Percentiles rank a stretch among this genome's conserved stretches.
phyloP scores from a whole-genome alignment of 1,140 invertebrate species.

The Calephelis virginiensis region DNA sequence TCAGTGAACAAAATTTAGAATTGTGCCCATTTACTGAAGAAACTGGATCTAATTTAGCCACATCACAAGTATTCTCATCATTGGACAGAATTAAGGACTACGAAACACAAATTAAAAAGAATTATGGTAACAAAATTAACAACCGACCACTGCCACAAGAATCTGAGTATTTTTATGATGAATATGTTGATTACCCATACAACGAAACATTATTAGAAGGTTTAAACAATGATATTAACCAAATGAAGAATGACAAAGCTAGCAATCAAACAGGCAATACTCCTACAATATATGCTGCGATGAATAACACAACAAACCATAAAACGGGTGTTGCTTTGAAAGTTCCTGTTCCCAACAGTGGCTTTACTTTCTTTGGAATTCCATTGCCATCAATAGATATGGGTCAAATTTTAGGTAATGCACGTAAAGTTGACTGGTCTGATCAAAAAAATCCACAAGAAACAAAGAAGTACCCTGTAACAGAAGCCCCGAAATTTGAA shows the following conservation, averaged over 20 bases:
- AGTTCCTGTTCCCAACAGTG: slow-evolving; percentile 60
- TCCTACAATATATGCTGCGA: slow-evolving; percentile 83
- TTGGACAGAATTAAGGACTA: slow-evolving; percentile 77
- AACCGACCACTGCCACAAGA: slow-evolving; percentile 82
- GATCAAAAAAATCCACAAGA: slow-evolving; percentile 56
- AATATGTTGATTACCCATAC: slow-evolving; percentile 86
- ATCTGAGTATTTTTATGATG: slow-evolving; percentile 89
- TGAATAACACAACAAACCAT: slow-evolving; percentile 76
- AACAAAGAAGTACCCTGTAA: slow-evolving; percentile 67
- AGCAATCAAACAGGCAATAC: slow-evolving; percentile 79
- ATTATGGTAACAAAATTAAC: slow-evolving; percentile 60
- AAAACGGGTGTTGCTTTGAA: slow-evolving; percentile 49
- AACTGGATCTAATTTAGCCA: slow-evolving; percentile 77
- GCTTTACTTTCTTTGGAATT: slow-evolving; percentile 91
- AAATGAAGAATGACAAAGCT: slow-evolving; percentile 40
- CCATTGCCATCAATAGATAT: slow-evolving; percentile 87
- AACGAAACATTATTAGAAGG: slow-evolving; percentile 78
- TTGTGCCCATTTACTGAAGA: slow-evolving; percentile 82
- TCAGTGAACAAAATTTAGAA: slow-evolving; percentile 70
- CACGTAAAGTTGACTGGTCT: slow-evolving; percentile 68
- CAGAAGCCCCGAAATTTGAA: slow-evolving; percentile 83
- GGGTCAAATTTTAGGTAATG: slow-evolving; percentile 81
- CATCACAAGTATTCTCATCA: slow-evolving; percentile 77
- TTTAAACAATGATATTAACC: slow-evolving; percentile 51
- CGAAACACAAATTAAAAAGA: slow-evolving; percentile 61